These are phyloP conservation scores for Coenonympha glycerion DNA, from an alignment of 2,888 invertebrate species.

Conservation along the genomic window DNA sequence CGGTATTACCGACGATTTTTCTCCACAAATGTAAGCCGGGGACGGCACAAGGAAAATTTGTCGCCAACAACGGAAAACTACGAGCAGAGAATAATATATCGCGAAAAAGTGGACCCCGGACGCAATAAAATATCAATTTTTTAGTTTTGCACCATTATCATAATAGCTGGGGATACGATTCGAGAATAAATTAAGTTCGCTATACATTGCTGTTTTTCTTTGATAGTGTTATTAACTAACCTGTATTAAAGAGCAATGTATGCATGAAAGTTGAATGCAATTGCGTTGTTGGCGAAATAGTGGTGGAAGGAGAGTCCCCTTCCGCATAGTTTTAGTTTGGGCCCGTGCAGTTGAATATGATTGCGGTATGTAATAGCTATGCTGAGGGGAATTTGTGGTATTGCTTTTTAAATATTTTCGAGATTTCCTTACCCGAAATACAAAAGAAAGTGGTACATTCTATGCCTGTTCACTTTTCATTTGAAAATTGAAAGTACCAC, in stretches of 20 bases:
- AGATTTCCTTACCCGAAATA: conserved; percentile 1
- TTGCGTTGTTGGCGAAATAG: conserved; percentile 5
- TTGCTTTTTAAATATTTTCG: conserved; percentile 34
- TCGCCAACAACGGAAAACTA: conserved; percentile 42
- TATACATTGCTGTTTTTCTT: conserved; percentile 33
- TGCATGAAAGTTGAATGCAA: not conserved
- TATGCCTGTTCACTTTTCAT: no score
- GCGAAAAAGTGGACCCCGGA: conserved; percentile 63
- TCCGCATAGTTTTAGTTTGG: conserved; percentile 57
- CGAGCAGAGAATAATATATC: conserved; percentile 66
- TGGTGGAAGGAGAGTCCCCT: conserved; percentile 26
- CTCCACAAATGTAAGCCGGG: conserved; percentile 1
- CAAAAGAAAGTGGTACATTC: not conserved
- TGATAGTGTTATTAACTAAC: not conserved
- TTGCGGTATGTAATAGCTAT: conserved; percentile 30
- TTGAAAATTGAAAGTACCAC: no score
- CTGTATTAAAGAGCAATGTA: conserved; percentile 16
- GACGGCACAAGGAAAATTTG: conserved; percentile 17
- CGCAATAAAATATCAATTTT: conserved; percentile 75
- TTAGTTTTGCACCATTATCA: conserved; percentile 37
- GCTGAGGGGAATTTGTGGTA: conserved; percentile 33
- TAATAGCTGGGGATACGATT: not conserved
- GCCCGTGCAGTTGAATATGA: conserved; percentile 35
- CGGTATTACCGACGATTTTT: conserved; percentile 32
- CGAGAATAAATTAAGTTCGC: not conserved